A percentile compares a stretch with the other conserved stretches of the same genome.
Conservation (phyloP, 2,113 vertebrate genomes). For the Bungarus multicinctus region DNA sequence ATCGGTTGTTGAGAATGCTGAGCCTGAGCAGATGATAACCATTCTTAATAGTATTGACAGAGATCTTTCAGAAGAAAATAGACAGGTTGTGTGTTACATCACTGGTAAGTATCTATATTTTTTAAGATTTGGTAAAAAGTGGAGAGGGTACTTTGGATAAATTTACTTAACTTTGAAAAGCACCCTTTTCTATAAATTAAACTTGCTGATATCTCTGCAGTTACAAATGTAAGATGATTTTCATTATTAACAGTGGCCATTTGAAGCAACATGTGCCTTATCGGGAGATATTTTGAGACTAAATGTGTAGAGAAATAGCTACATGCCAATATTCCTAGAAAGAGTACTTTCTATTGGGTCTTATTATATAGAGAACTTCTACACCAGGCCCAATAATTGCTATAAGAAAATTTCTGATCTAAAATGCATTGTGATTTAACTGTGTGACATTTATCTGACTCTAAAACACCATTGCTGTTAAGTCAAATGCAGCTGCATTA, state of each 20-base stretch:
- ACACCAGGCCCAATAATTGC: background rate
- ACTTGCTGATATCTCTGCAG: background rate
- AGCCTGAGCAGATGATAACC: conserved; percentile 78
- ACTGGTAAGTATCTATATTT: conserved; percentile 76
- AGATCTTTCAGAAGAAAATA: conserved; percentile 87
- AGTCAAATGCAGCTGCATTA: background rate
- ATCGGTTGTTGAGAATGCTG: conserved; percentile 82
- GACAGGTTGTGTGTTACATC: conserved; percentile 90
- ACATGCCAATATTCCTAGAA: background rate
- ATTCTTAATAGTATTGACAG: conserved; percentile 83
- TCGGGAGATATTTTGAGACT: background rate
- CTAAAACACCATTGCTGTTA: background rate
- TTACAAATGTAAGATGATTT: background rate
- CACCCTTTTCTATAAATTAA: background rate
- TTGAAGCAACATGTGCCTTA: background rate
- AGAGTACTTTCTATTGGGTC: background rate
- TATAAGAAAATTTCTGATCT: background rate
- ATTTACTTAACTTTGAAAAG: background rate
- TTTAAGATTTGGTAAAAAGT: background rate
- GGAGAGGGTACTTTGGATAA: background rate
- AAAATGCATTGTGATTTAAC: background rate
- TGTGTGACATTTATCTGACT: background rate
- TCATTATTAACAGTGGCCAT: background rate
- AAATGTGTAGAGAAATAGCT: background rate
- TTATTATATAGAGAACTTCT: background rate